Evolutionary conservation across 2,113 vertebrate genomes (phyloP).

Genomic region (Sebastes schlegelii): DNA sequence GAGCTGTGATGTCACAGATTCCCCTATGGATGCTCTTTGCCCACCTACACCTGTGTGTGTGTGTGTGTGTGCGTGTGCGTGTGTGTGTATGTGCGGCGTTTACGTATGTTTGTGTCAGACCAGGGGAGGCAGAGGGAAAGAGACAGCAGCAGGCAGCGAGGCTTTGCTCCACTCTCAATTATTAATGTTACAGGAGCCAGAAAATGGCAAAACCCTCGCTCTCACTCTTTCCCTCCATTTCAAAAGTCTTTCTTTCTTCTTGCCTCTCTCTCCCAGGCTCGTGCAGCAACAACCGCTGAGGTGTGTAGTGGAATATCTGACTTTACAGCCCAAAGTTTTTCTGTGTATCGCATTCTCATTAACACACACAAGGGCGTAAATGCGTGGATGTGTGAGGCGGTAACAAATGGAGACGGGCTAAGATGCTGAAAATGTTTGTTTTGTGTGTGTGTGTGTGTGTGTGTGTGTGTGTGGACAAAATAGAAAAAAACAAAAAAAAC

Average conservation of each 20-base stretch:
- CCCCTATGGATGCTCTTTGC: conserved; percentile 48
- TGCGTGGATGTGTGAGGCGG: neutral
- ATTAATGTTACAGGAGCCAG: conserved; percentile 68
- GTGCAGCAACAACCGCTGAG: too few relatives aligned
- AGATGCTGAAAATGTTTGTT: neutral
- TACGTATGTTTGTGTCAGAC: conserved; percentile 47
- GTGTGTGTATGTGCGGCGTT: neutral
- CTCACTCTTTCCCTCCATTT: conserved; percentile 38
- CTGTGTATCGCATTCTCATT: neutral
- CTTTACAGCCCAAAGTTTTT: neutral
- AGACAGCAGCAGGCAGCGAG: conserved; percentile 35
- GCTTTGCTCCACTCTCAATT: conserved; percentile 55
- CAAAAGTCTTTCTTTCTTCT: conserved; percentile 34
- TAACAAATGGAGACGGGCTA: neutral
- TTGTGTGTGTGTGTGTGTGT: neutral
- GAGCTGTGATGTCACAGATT: conserved; percentile 60
- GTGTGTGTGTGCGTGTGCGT: conserved; percentile 36
- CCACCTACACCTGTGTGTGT: conserved; percentile 18
- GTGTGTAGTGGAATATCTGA: neutral
- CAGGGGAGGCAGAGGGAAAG: conserved; percentile 13
- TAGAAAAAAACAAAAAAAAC: neutral
- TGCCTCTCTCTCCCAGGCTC: neutral
- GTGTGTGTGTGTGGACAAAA: neutral
- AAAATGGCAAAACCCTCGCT: conserved; percentile 57
- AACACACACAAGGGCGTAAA: neutral